These are phyloP conservation scores for Polypedilum vanderplanki DNA, from an alignment of 1,140 invertebrate species.

Conservation along the genomic window DNA sequence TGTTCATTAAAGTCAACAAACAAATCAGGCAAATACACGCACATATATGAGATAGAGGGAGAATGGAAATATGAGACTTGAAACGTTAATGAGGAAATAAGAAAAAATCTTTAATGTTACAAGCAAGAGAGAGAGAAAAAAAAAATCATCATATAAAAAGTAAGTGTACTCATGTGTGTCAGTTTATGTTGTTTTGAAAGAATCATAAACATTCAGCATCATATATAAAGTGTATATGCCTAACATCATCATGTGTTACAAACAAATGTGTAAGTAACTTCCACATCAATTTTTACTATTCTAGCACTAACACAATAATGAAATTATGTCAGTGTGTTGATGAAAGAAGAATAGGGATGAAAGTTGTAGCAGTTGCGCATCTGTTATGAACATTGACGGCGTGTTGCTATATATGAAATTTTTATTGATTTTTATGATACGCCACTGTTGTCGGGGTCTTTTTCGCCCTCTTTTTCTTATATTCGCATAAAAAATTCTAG, in stretches of 20 bases:
- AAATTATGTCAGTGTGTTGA: too few relatives aligned
- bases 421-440: neutral
- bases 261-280: neutral
- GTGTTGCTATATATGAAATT: neutral
- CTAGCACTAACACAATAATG: neutral
- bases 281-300: neutral
- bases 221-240: neutral
- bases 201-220: neutral
- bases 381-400: constrained; percentile 3
- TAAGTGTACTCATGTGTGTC: neutral
- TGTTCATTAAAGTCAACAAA: too few relatives aligned
- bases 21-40: too few relatives aligned
- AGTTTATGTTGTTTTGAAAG: neutral
- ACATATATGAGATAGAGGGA: too few relatives aligned
- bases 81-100: neutral
- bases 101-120: neutral
- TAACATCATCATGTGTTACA: neutral
- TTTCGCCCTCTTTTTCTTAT: constrained; percentile 3
- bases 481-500: neutral
- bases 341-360: neutral
- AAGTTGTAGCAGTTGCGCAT: constrained; percentile 25
- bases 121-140: neutral
- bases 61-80: neutral
- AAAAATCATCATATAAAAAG: neutral
- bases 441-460: neutral